A percentile compares a stretch with the other conserved stretches of the same genome.
These are phyloP conservation scores for Polyommatus iphigenia DNA, from an alignment of 2,888 invertebrate species.

Conservation along the genomic window DNA sequence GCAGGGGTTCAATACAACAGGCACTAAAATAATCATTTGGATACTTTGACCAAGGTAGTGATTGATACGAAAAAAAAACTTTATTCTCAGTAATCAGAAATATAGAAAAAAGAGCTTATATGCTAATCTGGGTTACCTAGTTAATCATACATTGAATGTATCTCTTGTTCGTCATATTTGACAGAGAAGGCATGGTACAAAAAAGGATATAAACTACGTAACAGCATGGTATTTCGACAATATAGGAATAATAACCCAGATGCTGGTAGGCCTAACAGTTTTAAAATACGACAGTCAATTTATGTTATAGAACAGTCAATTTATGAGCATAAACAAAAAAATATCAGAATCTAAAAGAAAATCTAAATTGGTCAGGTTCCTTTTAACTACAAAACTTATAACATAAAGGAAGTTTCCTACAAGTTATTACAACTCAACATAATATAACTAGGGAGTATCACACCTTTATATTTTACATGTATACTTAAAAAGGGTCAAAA, in stretches of 20 bases:
- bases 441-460: slow-evolving; percentile 33
- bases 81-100: not conserved
- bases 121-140: not conserved
- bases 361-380: slow-evolving; percentile 38
- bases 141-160: not conserved
- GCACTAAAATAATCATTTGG: slow-evolving; percentile 44
- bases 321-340: slow-evolving; percentile 1
- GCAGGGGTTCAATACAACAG: slow-evolving; percentile 43
- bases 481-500: slow-evolving; percentile 27
- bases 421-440: slow-evolving; percentile 6
- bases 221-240: not conserved
- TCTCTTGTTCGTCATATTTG: not conserved
- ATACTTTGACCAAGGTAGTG: not conserved
- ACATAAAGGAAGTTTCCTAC: slow-evolving; percentile 23
- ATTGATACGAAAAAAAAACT: not conserved
- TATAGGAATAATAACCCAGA: not conserved
- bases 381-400: slow-evolving; percentile 33
- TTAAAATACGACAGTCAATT: not conserved
- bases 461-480: slow-evolving; percentile 32
- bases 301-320: not conserved
- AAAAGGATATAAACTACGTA: too few relatives aligned
- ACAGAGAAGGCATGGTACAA: not conserved
- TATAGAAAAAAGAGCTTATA: not conserved
- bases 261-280: not conserved
- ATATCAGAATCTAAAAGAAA: not conserved